phyloP scores from a whole-genome alignment of 2,797 vertebrate species.

The Paguma larvata region DNA sequence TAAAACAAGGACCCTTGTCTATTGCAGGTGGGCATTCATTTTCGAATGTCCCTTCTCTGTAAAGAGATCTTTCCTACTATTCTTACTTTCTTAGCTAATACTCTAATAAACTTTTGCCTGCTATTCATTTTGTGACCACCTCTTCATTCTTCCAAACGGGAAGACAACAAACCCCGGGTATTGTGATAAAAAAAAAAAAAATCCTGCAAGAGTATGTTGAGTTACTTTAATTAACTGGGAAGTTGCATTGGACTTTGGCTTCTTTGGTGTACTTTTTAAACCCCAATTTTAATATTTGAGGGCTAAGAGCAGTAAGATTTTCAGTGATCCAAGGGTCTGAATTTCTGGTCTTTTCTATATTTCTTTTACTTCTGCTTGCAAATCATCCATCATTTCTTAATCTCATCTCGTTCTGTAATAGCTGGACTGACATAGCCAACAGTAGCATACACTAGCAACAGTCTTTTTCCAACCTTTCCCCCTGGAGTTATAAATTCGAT shows the following conservation, averaged over 20 bases:
- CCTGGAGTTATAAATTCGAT: not conserved
- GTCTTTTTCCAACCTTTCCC: not conserved
- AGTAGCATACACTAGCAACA: not conserved
- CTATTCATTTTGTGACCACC: too few relatives aligned
- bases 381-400: not conserved
- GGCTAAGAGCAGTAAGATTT: not conserved
- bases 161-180: too few relatives aligned
- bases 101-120: too few relatives aligned
- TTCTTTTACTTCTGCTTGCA: not conserved
- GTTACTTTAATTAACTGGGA: constrained; percentile 17
- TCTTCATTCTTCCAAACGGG: too few relatives aligned
- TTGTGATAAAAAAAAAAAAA: too few relatives aligned
- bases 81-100: too few relatives aligned
- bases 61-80: too few relatives aligned
- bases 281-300: not conserved
- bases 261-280: not conserved
- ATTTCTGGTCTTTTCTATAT: not conserved
- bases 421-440: not conserved
- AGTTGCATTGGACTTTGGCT: not conserved
- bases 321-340: not conserved
- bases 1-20: too few relatives aligned
- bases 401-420: not conserved
- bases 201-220: not conserved
- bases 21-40: too few relatives aligned
- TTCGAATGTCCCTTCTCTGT: too few relatives aligned